Base-by-base conservation (phyloP, 2,113 vertebrate species). In the Sturnus vulgaris region DNA sequence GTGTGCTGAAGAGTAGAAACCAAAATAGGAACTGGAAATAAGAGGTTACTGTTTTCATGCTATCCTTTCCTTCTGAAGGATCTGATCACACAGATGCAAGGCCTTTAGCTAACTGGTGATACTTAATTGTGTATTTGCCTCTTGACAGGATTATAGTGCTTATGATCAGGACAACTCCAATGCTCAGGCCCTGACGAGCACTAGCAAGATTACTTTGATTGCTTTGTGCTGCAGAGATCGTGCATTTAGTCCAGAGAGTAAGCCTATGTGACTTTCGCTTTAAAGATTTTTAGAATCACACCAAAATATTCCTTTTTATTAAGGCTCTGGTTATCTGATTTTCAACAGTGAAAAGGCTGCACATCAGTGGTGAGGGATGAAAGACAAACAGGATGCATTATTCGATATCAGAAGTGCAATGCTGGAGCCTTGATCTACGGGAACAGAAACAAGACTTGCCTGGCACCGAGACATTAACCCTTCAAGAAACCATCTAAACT, bases 51-150 rank as follows among this genome's bases (percentile, higher is more conserved):
- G 5, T 35, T 86, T 82, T 49, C 27, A 55, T 30, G 18, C 27
- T 47, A 2, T 30, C 42, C 15, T 77, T 82, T 82, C 33, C 39
- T 73, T 57, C 39, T 3, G 18, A 23, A 57, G 14, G 39, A 63
- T 63, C 53, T 77, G 46, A 39, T 61, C 46, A 50, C n/a, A 42
- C 6, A 65, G 59, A 55, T 61, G 20, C 21, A 37, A 6, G 25
- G 19, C 7, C 11, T 86, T 81, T 59, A 52, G 19, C 39, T 63
- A 81, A 81, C 28, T 85, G 61, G 46, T 52, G 49, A 64, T 25
- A 49, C 0, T 0, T 69, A 22, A 24, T 72, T 52, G 10, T 1
- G 1, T 49, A 37, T 37, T 82, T 88, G 39, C 12, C 19, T 40
- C 52, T 56, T 85, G 27, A 15, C 44, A 37, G 19, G 17, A 53